These are phyloP conservation scores for Tetropium fuscum DNA, from an alignment of 2,888 invertebrate genomes.

Conservation along the genomic window DNA sequence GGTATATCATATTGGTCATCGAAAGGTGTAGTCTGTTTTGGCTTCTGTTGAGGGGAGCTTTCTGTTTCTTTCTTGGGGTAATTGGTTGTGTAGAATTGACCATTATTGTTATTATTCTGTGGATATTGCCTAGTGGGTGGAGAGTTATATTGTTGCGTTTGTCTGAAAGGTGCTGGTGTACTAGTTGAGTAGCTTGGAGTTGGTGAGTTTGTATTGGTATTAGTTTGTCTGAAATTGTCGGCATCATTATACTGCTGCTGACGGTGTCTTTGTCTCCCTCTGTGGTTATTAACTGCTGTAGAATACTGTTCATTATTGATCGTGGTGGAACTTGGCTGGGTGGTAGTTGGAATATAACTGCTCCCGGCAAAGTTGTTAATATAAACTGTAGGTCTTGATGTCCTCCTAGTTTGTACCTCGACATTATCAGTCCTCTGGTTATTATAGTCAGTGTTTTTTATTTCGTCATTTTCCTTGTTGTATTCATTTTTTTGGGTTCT, in stretches of 20 bases:
- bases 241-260: constrained; percentile 50
- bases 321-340: constrained; percentile 60
- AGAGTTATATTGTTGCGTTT: constrained; percentile 54
- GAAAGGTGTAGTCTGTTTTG: constrained; percentile 34
- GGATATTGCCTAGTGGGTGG: constrained; percentile 61
- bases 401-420: constrained; percentile 55
- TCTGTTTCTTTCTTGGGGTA: constrained; percentile 52
- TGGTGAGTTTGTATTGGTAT: constrained; percentile 45
- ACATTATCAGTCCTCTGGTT: constrained; percentile 21
- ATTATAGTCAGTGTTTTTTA: constrained; percentile 45
- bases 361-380: constrained; percentile 67
- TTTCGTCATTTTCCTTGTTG: constrained; percentile 35
- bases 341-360: constrained; percentile 66
- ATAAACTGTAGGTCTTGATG: constrained; percentile 58
- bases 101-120: constrained; percentile 43
- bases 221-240: constrained; percentile 55
- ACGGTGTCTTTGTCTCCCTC: constrained; percentile 48
- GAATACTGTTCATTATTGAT: constrained; percentile 54
- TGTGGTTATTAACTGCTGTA: constrained; percentile 51
- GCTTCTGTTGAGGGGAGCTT: constrained; percentile 53
- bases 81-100: constrained; percentile 43
- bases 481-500: constrained; percentile 39
- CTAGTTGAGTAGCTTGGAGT: constrained; percentile 55
- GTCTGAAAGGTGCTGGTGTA: constrained; percentile 61
- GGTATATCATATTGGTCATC: constrained; percentile 46